phyloP scores from a whole-genome alignment of 2,888 invertebrate species.

The Celastrina argiolus region DNA sequence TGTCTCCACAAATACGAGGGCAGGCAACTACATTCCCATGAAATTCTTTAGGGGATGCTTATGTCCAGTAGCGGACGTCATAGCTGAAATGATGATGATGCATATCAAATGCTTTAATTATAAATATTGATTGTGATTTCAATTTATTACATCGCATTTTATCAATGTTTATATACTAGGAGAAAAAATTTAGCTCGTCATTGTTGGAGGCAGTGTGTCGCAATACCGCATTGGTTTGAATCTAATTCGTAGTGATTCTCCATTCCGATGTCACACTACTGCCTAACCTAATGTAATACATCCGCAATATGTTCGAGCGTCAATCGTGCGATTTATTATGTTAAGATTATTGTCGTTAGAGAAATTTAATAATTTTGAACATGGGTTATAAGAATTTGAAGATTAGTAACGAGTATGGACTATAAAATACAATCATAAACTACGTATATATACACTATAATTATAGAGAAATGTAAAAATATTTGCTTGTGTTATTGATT shows the following conservation, averaged over 20 bases:
- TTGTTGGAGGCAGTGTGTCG: not conserved
- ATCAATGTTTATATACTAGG: not conserved
- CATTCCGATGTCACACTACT: conserved; percentile 1
- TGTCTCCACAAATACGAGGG: no score
- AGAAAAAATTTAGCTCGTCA: not conserved
- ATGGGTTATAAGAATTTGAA: not conserved
- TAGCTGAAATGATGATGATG: no score
- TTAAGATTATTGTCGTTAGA: no score
- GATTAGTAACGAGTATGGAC: not conserved
- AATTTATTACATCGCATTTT: no score
- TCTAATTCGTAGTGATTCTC: conserved; percentile 15
- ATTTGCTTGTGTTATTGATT: not conserved
- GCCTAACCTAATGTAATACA: conserved; percentile 12
- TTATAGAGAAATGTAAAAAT: not conserved
- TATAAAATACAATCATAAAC: not conserved
- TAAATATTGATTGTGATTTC: no score
- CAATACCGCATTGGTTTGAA: conserved; percentile 5
- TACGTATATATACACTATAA: not conserved
- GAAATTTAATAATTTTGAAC: no score
- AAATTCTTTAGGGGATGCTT: no score
- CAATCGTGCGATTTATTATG: not conserved
- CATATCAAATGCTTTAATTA: no score
- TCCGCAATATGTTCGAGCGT: not conserved
- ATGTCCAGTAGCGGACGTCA: no score
- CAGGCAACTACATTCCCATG: no score